These are phyloP conservation scores for Trichogramma dendrolimi DNA, from an alignment of 2,888 invertebrate species.

Conservation along the genomic window DNA sequence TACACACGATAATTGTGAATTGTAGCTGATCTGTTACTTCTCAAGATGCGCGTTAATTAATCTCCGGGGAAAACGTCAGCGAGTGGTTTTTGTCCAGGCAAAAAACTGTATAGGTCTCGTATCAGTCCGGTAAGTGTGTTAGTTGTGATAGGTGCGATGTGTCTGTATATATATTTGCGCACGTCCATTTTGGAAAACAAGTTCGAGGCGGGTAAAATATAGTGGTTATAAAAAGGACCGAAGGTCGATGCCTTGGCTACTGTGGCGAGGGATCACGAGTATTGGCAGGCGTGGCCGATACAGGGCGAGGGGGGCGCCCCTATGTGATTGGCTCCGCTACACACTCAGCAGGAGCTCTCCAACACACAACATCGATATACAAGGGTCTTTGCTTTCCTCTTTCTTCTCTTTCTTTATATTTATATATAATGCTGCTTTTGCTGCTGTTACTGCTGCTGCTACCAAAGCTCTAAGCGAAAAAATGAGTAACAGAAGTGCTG, in stretches of 20 bases:
- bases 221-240: slow-evolving; percentile 17
- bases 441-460: too few relatives aligned
- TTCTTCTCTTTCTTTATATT: too few relatives aligned
- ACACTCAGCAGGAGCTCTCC: too few relatives aligned
- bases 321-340: slow-evolving; percentile 44
- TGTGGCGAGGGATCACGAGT: slow-evolving; percentile 49
- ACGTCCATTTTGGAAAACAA: slow-evolving; percentile 50
- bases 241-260: slow-evolving; percentile 39
- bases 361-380: too few relatives aligned
- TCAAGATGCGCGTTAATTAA: slow-evolving; percentile 30
- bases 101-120: not conserved
- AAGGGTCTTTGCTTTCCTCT: too few relatives aligned
- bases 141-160: too few relatives aligned
- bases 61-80: slow-evolving; percentile 28
- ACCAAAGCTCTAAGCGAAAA: too few relatives aligned
- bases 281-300: slow-evolving; percentile 52
- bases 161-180: slow-evolving; percentile 15
- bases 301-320: slow-evolving; percentile 40
- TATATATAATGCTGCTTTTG: too few relatives aligned
- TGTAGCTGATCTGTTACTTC: not conserved
- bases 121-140: too few relatives aligned
- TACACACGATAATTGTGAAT: too few relatives aligned
- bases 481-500: too few relatives aligned
- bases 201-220: slow-evolving; percentile 31
- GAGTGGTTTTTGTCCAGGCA: not conserved